Conservation (phyloP, 1,140 invertebrate species). For the Mercenaria mercenaria region DNA sequence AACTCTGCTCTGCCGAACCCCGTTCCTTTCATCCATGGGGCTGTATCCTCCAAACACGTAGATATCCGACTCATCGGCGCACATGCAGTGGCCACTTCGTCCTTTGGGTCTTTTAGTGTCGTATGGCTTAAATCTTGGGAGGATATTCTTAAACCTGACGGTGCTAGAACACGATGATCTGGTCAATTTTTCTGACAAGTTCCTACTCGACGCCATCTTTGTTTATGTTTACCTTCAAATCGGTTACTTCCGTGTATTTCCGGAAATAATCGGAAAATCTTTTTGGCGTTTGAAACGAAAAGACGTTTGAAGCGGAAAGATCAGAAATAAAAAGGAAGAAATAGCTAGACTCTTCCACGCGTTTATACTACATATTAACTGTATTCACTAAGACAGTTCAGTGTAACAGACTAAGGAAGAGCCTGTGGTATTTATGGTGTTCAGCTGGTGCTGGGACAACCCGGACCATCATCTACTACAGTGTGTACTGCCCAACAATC, state of each 20-base stretch:
- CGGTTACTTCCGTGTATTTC: neutral
- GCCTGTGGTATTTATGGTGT: too few species aligned
- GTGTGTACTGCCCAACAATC: too few species aligned
- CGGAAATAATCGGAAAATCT: neutral
- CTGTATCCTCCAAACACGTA: slow-evolving; percentile 73
- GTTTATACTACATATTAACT: too few species aligned
- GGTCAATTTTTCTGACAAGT: neutral
- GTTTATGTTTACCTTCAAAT: neutral
- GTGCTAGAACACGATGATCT: slow-evolving; percentile 26
- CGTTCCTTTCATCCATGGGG: slow-evolving; percentile 53
- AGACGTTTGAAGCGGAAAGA: too few species aligned
- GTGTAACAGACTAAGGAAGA: too few species aligned
- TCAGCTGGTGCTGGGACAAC: too few species aligned
- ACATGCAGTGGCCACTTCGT: slow-evolving; percentile 72
- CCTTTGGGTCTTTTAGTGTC: slow-evolving; percentile 60
- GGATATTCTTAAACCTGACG: slow-evolving; percentile 26
- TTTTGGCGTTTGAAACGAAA: too few species aligned
- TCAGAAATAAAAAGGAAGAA: too few species aligned
- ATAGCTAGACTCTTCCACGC: too few species aligned
- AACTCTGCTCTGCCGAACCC: slow-evolving; percentile 43
- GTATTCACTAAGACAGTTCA: too few species aligned
- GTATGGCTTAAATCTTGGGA: slow-evolving; percentile 40
- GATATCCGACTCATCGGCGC: slow-evolving; percentile 67
- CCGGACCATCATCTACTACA: too few species aligned
- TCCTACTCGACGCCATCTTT: slow-evolving; percentile 29